These are phyloP conservation scores for Diplogasteroides magnus DNA, from an alignment of 1,140 invertebrate genomes.

Conservation along the genomic window DNA sequence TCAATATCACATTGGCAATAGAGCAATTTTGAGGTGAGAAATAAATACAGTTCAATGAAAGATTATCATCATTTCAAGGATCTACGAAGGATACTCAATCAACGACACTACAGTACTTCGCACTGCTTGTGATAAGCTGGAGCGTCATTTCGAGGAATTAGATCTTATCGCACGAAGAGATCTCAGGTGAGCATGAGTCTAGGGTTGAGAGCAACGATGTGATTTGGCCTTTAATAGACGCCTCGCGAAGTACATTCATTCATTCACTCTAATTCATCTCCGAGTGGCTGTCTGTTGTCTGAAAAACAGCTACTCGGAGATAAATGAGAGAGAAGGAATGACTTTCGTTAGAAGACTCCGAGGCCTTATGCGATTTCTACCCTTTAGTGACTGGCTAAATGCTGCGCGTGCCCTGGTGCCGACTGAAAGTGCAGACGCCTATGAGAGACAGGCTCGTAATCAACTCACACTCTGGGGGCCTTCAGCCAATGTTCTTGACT, in stretches of 20 bases:
- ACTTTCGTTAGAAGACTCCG: too few relatives aligned
- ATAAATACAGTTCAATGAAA: background rate
- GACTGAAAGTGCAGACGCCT: constrained; percentile 3
- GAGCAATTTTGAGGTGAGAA: background rate
- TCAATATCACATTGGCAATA: constrained; percentile 18
- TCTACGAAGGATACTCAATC: background rate
- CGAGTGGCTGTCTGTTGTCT: too few relatives aligned
- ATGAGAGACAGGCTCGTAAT: background rate
- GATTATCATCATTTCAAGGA: background rate
- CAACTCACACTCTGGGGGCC: constrained; percentile 7
- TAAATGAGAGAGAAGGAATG: too few relatives aligned
- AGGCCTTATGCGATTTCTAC: too few relatives aligned
- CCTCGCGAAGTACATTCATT: too few relatives aligned
- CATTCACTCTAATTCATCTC: too few relatives aligned
- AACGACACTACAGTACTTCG: background rate
- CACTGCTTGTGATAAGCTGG: background rate
- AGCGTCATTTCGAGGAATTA: background rate
- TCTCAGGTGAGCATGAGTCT: background rate
- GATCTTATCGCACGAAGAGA: background rate
- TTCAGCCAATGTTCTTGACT: background rate
- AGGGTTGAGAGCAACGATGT: too few relatives aligned
- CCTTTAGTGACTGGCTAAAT: constrained; percentile 1
- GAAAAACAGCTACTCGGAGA: too few relatives aligned
- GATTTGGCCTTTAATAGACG: too few relatives aligned
- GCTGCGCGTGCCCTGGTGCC: background rate